A percentile compares a stretch with the other conserved stretches of the same genome.
Evolutionary conservation across 2,888 invertebrate species (phyloP).

Genomic region (Leptopilina syphax): DNA sequence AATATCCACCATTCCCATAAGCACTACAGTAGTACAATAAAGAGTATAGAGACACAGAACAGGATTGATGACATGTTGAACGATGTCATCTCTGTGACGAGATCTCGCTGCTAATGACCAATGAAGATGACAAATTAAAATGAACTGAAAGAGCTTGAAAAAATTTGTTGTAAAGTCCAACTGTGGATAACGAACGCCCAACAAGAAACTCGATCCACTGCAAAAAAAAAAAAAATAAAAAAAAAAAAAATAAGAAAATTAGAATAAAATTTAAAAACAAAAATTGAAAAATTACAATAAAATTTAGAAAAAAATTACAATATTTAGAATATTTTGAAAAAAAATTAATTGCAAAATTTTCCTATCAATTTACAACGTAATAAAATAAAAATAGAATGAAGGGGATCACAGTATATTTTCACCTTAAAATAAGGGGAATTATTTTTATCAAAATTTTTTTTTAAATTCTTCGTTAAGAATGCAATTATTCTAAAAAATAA

Average conservation of each 20-base stretch:
- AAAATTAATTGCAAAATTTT: too few relatives aligned
- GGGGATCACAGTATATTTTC: too few relatives aligned
- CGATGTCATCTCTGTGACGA: conserved; percentile 75
- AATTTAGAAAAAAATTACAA: background rate
- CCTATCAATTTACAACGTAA: too few relatives aligned
- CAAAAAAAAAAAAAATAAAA: conserved; percentile 55
- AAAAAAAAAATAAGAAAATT: background rate
- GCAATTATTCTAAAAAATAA: too few relatives aligned
- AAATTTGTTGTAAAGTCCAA: conserved; percentile 77
- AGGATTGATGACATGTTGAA: conserved; percentile 76
- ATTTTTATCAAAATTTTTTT: too few relatives aligned
- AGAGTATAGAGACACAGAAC: conserved; percentile 75
- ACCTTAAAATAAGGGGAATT: too few relatives aligned
- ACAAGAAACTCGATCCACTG: conserved; percentile 77
- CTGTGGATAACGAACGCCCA: conserved; percentile 75
- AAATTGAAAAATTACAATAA: too few relatives aligned
- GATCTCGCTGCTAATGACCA: conserved; percentile 78
- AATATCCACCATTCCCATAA: conserved; percentile 77
- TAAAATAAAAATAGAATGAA: too few relatives aligned
- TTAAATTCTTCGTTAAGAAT: too few relatives aligned
- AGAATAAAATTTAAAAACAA: too few relatives aligned
- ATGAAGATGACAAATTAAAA: conserved; percentile 78
- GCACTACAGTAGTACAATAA: conserved; percentile 77
- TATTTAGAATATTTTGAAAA: too few relatives aligned
- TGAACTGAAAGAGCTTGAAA: conserved; percentile 77